Base-by-base conservation (phyloP, 2,113 vertebrate genomes). In the Urocynchramus pylzowi region DNA sequence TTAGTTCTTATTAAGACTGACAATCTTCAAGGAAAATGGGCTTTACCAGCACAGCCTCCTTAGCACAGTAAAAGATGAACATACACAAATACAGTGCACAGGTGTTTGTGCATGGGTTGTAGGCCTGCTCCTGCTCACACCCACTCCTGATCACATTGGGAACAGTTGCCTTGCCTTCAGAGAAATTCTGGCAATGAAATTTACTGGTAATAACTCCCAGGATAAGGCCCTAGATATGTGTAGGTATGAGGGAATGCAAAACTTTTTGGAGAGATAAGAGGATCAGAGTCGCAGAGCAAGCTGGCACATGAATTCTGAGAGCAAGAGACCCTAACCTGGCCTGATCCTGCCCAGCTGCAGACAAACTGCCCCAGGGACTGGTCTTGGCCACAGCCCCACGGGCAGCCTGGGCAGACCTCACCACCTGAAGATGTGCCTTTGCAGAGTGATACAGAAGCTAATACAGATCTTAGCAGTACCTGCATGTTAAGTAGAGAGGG, bases 1-100 rank as follows among this genome's bases (percentile, higher is more conserved):
- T 94, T 86, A 90, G 74, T 78, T 95, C 83, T 90, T 74, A 91
- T 92, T 95, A 92, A 89, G 73, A 71, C 94, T 79, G 71, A 83
- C 79, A 85, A 56, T 93, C 93, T 96, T 95, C 52, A 74, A 81
- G 82, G 59, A 77, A 90, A 73, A 87, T 78, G 50, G 90, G 87
- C 87, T 93, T 94, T 96, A 57, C 67, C 26, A 77, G 83, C 89
- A 77, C 63, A 89, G 31, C 44, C 54, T 89, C 75, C 64, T 95
- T 15, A 87, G 83, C 54, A 31, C 30, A 86, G 49, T 27, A 90
- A 54, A 94, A 90, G 69, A 84, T 45, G 79, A 94, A 65, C 30
- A 47, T 3, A 28, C 10, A 53, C 63, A 94, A 94, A 90, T 6
- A 57, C 20, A 68, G 18, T 9, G 68, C 64, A 17, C 49, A 60